Base-by-base conservation (phyloP, 2,113 vertebrate genomes). In the Nanorana parkeri region DNA sequence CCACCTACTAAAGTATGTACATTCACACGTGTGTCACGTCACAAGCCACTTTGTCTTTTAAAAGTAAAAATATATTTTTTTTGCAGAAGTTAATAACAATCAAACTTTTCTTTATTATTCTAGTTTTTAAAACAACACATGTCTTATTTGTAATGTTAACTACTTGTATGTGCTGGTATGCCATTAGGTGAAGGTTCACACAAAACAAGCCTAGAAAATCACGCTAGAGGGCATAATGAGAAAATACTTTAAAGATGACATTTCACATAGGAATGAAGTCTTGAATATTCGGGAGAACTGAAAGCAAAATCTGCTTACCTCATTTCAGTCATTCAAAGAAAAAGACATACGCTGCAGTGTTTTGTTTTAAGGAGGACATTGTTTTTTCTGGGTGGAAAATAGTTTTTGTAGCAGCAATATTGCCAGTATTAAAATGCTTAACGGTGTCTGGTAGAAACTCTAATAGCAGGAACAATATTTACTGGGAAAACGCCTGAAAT, bases 191-290 rank as follows among this genome's bases (percentile, higher is more conserved):
- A 52, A 71, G 32, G 21, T 23, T 24, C 23, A 13, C 36, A 28
- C 24, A 55, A 72, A 32, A 56, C 52, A 73, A 28, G 13, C 23
- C 21, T 29, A 4, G 55, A 52, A 63, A 68, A 61, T 29, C 32
- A 80, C 67, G 58, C 78, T 61, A 61, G 55, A 69, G 67, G 78
- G 78, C 78, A 80, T 52, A 52, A 80, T 24, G 52, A 68, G 28
- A 68, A 79, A 68, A 79, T 68, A 58, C 8, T 63, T 71, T 63
- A 68, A 28, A 61, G 56, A 61, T 63, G 21, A 56, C 21, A 52
- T 51, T 68, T 63, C 24, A 52, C 55, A 56, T 24, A 58, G 78
- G 54, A 63, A 51, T 71, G 20, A 80, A 60, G 6, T 32, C 23
- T 58, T 6, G 17, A 68, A 36, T 54, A 28, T 78, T 51, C 51